Conservation (phyloP, 2,888 invertebrate genomes). For the Dasysyrphus tricinctus region DNA sequence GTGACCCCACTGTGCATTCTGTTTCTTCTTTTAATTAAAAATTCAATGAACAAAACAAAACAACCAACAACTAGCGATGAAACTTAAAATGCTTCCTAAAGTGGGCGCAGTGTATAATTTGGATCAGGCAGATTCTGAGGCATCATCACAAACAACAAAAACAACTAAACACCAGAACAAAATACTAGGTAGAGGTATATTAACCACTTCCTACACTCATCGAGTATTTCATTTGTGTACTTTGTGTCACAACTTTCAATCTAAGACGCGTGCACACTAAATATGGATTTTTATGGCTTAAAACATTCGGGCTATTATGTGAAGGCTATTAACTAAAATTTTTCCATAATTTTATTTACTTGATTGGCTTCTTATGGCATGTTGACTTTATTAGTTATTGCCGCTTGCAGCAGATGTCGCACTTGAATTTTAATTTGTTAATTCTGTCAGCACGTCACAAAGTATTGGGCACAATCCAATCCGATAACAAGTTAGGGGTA, state of each 20-base stretch:
- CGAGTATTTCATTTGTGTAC: constrained; percentile 19
- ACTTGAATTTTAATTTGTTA: constrained; percentile 40
- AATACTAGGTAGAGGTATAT: constrained; percentile 32
- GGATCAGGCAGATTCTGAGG: background rate
- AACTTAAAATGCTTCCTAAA: constrained; percentile 51
- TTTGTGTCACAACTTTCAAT: constrained; percentile 37
- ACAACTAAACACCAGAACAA: background rate
- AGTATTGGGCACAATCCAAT: constrained; percentile 17
- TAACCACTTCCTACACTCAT: constrained; percentile 61
- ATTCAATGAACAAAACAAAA: constrained; percentile 38
- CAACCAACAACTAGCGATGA: constrained; percentile 10
- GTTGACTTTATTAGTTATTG: constrained; percentile 46
- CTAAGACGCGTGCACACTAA: constrained; percentile 47
- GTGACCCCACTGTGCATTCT: constrained; percentile 24
- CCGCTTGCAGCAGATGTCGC: constrained; percentile 43
- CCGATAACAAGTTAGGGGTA: constrained; percentile 2
- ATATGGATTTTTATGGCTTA: constrained; percentile 51
- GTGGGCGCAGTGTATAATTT: constrained; percentile 57
- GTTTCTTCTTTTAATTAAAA: background rate
- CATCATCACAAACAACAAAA: background rate
- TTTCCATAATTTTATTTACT: constrained; percentile 61
- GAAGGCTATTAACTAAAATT: constrained; percentile 63
- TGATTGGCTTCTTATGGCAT: constrained; percentile 49
- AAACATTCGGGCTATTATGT: constrained; percentile 44
- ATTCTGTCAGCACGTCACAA: constrained; percentile 28